Percentiles rank a stretch among this genome's conserved stretches.
Conservation (phyloP, 2,888 invertebrate species). For the Clivina fossor region DNA sequence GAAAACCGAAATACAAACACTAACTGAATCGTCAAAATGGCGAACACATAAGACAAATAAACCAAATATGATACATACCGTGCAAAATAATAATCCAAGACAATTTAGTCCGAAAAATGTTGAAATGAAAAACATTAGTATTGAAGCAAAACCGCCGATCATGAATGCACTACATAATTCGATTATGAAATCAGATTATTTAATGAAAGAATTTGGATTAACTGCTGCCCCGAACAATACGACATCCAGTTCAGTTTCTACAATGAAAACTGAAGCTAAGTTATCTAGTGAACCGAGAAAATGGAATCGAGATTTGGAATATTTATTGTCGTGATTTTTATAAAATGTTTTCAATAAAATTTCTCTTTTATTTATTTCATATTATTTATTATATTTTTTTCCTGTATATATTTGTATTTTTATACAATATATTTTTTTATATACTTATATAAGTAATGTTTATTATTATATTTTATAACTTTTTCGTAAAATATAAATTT, state of each 20-base stretch:
- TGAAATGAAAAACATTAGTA: slow-evolving; percentile 1
- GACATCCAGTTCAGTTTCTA: neutral
- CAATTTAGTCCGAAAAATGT: slow-evolving; percentile 3
- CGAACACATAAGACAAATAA: neutral
- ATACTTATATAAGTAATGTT: neutral
- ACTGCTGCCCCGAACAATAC: neutral
- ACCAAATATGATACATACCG: neutral
- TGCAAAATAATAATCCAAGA: slow-evolving; percentile 1
- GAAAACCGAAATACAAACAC: neutral
- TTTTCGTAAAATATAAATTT: no score
- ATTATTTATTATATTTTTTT: neutral
- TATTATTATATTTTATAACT: neutral
- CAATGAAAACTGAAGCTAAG: neutral
- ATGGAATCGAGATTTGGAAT: slow-evolving; percentile 20
- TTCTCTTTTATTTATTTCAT: neutral
- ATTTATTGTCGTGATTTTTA: slow-evolving; percentile 16
- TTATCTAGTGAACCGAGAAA: neutral
- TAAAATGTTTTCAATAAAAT: neutral
- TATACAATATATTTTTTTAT: neutral
- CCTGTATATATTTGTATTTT: slow-evolving; percentile 2
- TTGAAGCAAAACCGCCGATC: slow-evolving; percentile 1
- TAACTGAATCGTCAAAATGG: neutral
- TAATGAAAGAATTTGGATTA: slow-evolving; percentile 24
- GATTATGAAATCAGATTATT: slow-evolving; percentile 27
- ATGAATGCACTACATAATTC: slow-evolving; percentile 4